These are phyloP conservation scores for Artibeus lituratus DNA, from an alignment of 2,797 vertebrate species.

Conservation along the genomic window DNA sequence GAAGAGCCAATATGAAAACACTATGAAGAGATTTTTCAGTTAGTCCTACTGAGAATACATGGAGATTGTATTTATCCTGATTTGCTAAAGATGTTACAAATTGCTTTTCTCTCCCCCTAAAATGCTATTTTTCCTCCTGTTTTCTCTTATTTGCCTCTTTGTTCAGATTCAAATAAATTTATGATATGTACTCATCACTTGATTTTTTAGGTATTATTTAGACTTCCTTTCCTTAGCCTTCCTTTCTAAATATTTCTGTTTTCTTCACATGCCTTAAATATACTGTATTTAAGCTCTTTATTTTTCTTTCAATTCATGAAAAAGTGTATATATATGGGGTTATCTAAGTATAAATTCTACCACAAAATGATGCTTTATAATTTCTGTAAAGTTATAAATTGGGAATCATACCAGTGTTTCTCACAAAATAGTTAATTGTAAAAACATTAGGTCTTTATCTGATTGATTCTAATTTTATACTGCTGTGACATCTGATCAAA, in stretches of 20 bases:
- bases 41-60: neutral
- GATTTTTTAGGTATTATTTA: neutral
- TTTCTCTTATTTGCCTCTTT: neutral
- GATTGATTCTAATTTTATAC: neutral
- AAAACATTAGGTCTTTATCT: neutral
- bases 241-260: constrained; percentile 9
- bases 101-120: neutral
- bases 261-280: neutral
- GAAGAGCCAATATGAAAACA: neutral
- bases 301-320: neutral
- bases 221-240: neutral
- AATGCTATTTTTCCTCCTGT: neutral
- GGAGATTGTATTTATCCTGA: neutral
- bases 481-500: neutral
- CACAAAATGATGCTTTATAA: neutral
- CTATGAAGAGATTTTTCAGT: neutral
- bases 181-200: neutral
- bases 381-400: neutral
- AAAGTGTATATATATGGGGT: neutral
- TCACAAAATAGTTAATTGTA: neutral
- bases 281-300: neutral
- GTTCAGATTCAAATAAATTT: neutral
- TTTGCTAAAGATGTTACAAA: constrained; percentile 8
- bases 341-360: neutral
- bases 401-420: neutral